Base-by-base conservation (phyloP, 1,140 invertebrate species). In the Bombyx mandarina region DNA sequence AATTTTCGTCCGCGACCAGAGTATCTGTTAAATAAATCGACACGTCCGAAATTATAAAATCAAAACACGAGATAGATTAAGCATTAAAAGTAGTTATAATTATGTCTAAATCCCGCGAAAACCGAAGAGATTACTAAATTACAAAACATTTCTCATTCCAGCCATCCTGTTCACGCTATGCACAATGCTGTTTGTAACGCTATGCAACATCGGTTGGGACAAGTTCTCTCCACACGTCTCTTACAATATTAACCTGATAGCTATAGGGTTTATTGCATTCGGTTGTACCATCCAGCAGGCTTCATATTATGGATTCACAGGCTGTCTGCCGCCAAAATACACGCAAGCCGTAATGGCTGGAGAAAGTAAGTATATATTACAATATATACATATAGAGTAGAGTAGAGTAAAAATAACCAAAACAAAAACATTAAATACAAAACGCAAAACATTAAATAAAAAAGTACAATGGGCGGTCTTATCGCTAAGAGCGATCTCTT, bases 291-390 rank as follows among this genome's bases (percentile, higher is more conserved):
- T 97, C 51, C 96, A 98, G 81, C 96, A 98, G 86, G 96, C 95
- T 0, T 97, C 95, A 82, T 97, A 97, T 85, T 98, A 98, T 79
- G 96, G 96, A 7, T 97, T 96, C 75, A 96, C 96, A 2, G 96
- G 95, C 59, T 97, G 97, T 92, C 86, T 98, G 57, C 96, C 96
- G 12, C 93, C 93, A 58, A 88, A 93, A 57, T 98, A 97, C 73
- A 97, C 96, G 0, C 96, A 97, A 78, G 96, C 96, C 54, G 95
- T 98, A 0, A 97, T 98, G 96, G 93, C 94, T 12, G 96, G 96
- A 55, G 96, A 98, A 91, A 97, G 96, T 94, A 90, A 92, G 91
- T 88, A n/a, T 5, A 43, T 8, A 54, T 43, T 43, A 54, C 7
- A 44, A 12, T 54, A n/a, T n/a, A 51, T 12, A n/a, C n/a, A 35